phyloP scores from a whole-genome alignment of 35 echinoderm and acorn worm genomes.

The Stichopus chloronotus region DNA sequence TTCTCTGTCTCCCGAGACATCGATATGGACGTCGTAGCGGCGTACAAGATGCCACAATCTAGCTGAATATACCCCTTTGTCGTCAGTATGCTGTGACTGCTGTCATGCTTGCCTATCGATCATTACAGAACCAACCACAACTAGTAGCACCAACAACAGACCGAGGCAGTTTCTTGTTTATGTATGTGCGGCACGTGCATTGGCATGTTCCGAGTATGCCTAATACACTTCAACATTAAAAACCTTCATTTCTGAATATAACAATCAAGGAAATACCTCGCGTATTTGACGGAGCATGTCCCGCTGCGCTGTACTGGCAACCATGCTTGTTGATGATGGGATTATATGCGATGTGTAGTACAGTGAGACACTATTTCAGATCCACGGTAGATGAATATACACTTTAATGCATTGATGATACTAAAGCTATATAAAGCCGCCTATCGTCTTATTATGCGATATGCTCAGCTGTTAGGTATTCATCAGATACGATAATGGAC shows the following conservation, averaged over 20 bases:
- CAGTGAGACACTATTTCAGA: neutral
- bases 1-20: neutral
- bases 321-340: conserved; percentile 6
- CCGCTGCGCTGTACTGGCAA: conserved; percentile 39
- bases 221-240: neutral
- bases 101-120: neutral
- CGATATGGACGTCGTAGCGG: neutral
- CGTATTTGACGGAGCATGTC: conserved; percentile 31
- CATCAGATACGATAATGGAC: neutral
- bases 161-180: neutral
- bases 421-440: neutral
- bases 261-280: conserved; percentile 29
- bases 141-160: neutral
- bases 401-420: neutral
- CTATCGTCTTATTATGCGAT: neutral
- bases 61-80: neutral
- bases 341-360: neutral
- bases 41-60: neutral
- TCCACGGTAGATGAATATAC: neutral
- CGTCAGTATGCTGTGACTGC: neutral
- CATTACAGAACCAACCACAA: neutral
- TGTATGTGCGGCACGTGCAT: neutral
- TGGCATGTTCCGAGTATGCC: neutral
- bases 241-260: conserved; percentile 17
- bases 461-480: conserved; percentile 4